phyloP scores from a whole-genome alignment of 2,888 invertebrate genomes.

The Aspidiotus rigidus region DNA sequence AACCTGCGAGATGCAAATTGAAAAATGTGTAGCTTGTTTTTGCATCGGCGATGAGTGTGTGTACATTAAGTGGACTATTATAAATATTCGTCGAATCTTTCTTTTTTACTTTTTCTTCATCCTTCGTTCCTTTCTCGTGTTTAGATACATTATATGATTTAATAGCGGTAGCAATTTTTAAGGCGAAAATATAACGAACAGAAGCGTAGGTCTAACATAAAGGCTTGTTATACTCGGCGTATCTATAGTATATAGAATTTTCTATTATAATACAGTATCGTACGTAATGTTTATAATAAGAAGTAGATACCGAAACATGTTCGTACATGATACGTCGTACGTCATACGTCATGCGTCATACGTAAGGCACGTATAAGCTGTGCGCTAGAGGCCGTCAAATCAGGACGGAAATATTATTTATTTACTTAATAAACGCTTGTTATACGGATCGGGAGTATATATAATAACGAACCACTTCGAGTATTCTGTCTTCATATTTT shows the following conservation, averaged over 20 bases:
- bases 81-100: no score
- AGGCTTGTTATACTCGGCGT: not conserved
- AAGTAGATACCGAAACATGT: not conserved
- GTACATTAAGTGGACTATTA: no score
- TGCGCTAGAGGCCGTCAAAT: conserved; percentile 28
- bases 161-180: conserved; percentile 26
- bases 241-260: not conserved
- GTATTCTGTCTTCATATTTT: conserved; percentile 23
- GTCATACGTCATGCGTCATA: not conserved
- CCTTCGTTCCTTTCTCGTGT: no score
- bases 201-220: conserved; percentile 2
- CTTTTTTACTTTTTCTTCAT: no score
- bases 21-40: no score
- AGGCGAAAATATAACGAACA: conserved; percentile 1
- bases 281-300: not conserved
- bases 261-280: not conserved
- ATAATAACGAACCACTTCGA: conserved; percentile 19
- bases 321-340: conserved; percentile 9
- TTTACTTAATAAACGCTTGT: conserved; percentile 28
- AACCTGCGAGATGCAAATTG: no score
- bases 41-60: no score
- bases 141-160: conserved; percentile 16
- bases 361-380: not conserved
- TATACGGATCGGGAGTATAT: conserved; percentile 17
- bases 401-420: conserved; percentile 28